phyloP scores from a whole-genome alignment of 2,113 vertebrate genomes.

The Beaufortia kweichowensis region DNA sequence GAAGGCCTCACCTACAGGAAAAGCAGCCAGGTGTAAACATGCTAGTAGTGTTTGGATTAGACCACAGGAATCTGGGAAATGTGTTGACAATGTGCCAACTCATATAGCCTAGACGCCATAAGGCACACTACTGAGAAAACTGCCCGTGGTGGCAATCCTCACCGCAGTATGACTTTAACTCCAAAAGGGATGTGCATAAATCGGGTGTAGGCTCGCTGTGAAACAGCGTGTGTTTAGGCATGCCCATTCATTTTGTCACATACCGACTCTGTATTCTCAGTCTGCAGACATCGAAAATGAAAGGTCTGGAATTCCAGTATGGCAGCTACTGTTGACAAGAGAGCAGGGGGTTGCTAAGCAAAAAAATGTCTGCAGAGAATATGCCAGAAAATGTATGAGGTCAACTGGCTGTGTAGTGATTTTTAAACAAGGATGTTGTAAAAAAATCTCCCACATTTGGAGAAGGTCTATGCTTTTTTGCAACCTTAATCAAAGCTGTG shows the following conservation, averaged over 20 bases:
- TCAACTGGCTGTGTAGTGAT: neutral
- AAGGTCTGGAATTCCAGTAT: neutral
- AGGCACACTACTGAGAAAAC: slow-evolving; percentile 17
- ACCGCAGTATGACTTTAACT: slow-evolving; percentile 24
- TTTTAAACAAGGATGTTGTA: neutral
- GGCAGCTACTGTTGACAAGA: neutral
- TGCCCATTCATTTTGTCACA: slow-evolving; percentile 13
- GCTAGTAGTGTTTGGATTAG: slow-evolving; percentile 68
- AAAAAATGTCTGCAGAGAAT: slow-evolving; percentile 7
- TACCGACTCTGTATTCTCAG: neutral
- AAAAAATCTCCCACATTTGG: neutral
- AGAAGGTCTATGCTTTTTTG: neutral
- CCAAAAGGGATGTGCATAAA: slow-evolving; percentile 9
- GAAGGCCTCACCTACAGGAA: slow-evolving; percentile 64
- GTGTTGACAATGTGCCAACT: slow-evolving; percentile 68
- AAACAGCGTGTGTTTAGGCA: slow-evolving; percentile 28
- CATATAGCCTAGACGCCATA: slow-evolving; percentile 42
- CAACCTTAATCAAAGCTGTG: too few relatives aligned
- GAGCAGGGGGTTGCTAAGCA: slow-evolving; percentile 21
- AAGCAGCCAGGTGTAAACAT: slow-evolving; percentile 70
- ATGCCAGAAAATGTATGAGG: slow-evolving; percentile 8
- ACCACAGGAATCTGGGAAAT: slow-evolving; percentile 71
- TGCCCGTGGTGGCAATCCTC: slow-evolving; percentile 5
- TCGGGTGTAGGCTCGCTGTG: slow-evolving; percentile 8
- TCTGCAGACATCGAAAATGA: slow-evolving; percentile 2